Base-by-base conservation (phyloP, 2,888 invertebrate species). In the Eupithecia inturbata region DNA sequence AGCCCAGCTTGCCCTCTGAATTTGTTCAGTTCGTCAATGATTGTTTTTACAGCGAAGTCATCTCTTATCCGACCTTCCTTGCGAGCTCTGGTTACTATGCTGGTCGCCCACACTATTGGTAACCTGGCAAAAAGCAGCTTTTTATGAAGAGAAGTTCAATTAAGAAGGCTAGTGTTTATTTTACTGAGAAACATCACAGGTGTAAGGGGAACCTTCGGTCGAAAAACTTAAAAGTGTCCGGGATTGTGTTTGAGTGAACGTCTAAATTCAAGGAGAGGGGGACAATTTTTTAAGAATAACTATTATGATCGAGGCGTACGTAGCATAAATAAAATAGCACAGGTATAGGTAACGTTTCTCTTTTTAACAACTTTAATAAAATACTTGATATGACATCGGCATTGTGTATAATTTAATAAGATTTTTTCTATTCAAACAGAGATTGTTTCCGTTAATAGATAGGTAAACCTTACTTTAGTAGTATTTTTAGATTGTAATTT, bases 1-100 rank as follows among this genome's bases (percentile, higher is more conserved):
- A 97, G 89, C 36, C 97, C 97, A 79, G 97, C 97, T 86, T 97
- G 96, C 22, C 97, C 97, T 81, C 98, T 95, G 85, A 98, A 98
- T 85, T 97, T 97, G 88, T 98, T 98, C 72, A 98, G 91, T 91
- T 98, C 97, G 86, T 98, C 98, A 80, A 98, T 96, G 70, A 99
- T 96, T 6, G 98, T 98, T 88, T 98, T 98, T 0, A 98, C 98
- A 0, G 98, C 98, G 86, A 98, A 98, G 89, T 99, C 98, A 82
- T 98, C 98, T 76, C 98, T 95, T 85, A 98, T 97, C 82, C 98
- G 95, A 22, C 98, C 98, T 90, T 98, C 98, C 85, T 97, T 98
- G n/a, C 98, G 95, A 5, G 98, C 98, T 79, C 98, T 93, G 0
- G 98, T 98, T 75, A 98, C 97, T 82, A 98, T 98, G 89, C 97